Conservation (phyloP, 2,888 invertebrate species). For the Nemoura dubitans region DNA sequence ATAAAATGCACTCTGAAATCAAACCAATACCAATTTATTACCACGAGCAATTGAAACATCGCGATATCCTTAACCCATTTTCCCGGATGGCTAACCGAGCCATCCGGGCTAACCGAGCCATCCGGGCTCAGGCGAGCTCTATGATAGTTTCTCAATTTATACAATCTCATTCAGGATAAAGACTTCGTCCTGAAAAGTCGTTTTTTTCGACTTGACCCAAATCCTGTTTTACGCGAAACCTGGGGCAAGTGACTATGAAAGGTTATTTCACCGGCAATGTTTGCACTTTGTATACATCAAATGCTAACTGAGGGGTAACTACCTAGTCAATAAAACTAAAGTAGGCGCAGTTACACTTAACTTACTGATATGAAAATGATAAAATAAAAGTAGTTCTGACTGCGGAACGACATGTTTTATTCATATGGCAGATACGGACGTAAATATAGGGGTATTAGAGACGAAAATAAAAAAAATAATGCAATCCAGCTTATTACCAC, state of each 20-base stretch:
- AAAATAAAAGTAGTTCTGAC: background rate
- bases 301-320: background rate
- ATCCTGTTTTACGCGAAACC: background rate
- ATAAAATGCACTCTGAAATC: background rate
- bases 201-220: background rate
- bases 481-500: background rate
- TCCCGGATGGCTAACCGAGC: background rate
- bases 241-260: conserved; percentile 5
- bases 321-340: background rate
- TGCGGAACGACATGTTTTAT: background rate
- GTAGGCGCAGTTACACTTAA: background rate
- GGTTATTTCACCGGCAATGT: background rate
- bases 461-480: background rate
- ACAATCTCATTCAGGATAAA: conserved; percentile 12
- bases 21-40: conserved; percentile 4
- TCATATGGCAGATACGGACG: background rate
- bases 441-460: background rate
- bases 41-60: background rate
- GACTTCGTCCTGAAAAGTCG: background rate
- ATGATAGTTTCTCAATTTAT: background rate
- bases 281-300: background rate
- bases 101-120: background rate
- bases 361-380: conserved; percentile 3
- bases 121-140: background rate
- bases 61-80: background rate